Evolutionary conservation across 2,797 vertebrate species (phyloP).

Genomic region (Uromys caudimaculatus): DNA sequence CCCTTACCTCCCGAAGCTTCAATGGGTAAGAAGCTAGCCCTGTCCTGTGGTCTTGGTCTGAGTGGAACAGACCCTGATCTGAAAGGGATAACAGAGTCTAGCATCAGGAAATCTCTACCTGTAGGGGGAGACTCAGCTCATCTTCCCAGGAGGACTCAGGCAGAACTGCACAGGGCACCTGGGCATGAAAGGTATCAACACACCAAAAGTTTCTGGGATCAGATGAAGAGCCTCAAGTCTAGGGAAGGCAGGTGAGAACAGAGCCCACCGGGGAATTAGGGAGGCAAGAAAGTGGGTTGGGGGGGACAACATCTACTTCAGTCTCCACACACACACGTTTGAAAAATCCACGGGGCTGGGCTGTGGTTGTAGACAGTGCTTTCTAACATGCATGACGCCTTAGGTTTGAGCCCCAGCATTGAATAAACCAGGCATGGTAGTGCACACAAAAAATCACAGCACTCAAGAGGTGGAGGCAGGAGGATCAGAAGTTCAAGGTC

Average conservation of each 20-base stretch:
- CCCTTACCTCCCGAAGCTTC: background rate
- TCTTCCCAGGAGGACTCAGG: background rate
- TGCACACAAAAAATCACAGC: background rate
- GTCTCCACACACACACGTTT: background rate
- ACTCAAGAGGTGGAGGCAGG: background rate
- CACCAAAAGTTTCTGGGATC: background rate
- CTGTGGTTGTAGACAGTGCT: background rate
- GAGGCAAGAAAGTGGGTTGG: background rate
- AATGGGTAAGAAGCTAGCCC: background rate
- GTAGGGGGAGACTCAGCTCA: background rate
- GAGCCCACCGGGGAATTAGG: background rate
- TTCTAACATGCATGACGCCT: background rate
- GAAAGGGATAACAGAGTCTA: background rate
- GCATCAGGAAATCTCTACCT: background rate
- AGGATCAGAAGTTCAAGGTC: background rate
- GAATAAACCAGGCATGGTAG: background rate
- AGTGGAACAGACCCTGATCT: background rate
- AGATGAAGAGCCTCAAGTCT: background rate
- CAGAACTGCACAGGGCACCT: background rate
- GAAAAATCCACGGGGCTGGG: background rate
- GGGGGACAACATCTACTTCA: background rate
- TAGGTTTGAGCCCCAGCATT: background rate
- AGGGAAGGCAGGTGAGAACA: background rate
- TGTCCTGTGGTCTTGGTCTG: background rate
- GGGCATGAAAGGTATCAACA: background rate